A percentile compares a stretch with the other conserved stretches of the same genome.
Conservation (phyloP, 2,113 vertebrate genomes). For the Colinus virginianus region DNA sequence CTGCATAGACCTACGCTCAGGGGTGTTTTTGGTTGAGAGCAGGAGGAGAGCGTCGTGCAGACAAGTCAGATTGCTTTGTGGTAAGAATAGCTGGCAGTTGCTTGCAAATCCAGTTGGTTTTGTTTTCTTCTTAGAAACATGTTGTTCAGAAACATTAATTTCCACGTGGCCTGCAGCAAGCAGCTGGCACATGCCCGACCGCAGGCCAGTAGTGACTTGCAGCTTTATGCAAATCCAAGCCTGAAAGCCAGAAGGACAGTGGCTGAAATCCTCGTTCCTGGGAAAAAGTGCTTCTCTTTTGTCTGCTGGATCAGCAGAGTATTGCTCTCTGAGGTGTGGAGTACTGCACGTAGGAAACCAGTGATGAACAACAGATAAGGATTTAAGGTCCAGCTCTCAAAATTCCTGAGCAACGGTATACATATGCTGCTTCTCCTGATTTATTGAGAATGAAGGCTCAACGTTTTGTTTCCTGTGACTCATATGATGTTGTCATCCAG, state of each 20-base stretch:
- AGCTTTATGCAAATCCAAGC: background rate
- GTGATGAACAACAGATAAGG: background rate
- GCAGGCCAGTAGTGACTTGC: background rate
- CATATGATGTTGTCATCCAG: background rate
- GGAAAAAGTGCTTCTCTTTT: constrained; percentile 8
- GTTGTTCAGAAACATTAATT: constrained; percentile 31
- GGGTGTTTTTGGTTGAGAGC: background rate
- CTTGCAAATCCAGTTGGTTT: constrained; percentile 29
- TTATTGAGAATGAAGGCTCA: background rate
- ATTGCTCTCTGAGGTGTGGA: background rate
- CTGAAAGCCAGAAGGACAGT: background rate
- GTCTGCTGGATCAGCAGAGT: background rate
- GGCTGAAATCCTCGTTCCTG: constrained; percentile 25
- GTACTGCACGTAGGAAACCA: constrained; percentile 18
- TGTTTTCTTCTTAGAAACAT: background rate
- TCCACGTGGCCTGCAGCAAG: constrained; percentile 1
- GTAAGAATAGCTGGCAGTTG: background rate
- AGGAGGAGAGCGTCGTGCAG: background rate
- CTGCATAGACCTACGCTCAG: fast-evolving
- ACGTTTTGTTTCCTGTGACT: background rate
- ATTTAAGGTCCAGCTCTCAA: background rate
- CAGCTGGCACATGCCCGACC: constrained; percentile 10
- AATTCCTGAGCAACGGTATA: background rate
- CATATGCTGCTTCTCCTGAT: background rate
- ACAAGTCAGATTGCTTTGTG: background rate